These are phyloP conservation scores for Dicranocentrus wangi DNA, from an alignment of 2,888 invertebrate species.

Conservation along the genomic window DNA sequence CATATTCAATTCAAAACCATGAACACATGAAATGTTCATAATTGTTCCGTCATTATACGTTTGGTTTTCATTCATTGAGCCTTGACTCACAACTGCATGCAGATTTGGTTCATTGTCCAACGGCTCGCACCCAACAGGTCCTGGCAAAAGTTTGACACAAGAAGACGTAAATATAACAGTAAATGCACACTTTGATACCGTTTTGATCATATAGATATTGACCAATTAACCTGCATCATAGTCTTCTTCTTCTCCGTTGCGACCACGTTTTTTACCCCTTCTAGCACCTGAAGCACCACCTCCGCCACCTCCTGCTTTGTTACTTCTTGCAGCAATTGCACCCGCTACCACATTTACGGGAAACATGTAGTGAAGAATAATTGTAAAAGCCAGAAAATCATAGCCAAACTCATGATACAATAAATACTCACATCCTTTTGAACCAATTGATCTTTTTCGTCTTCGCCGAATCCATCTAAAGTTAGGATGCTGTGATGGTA, in stretches of 20 bases:
- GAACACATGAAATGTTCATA: slow-evolving; percentile 84
- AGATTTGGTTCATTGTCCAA: slow-evolving; percentile 79
- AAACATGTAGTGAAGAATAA: too few species aligned
- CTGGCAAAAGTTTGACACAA: slow-evolving; percentile 1
- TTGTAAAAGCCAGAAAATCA: too few species aligned
- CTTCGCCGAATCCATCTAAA: slow-evolving; percentile 80
- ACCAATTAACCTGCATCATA: slow-evolving; percentile 72
- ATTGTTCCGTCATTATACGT: slow-evolving; percentile 86
- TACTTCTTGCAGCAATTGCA: slow-evolving; percentile 59
- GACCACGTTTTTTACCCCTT: slow-evolving; percentile 36
- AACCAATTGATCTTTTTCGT: slow-evolving; percentile 52
- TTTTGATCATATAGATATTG: neutral
- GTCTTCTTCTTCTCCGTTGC: slow-evolving; percentile 72
- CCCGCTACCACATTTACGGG: too few species aligned
- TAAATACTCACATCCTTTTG: slow-evolving; percentile 49
- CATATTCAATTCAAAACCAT: slow-evolving; percentile 85
- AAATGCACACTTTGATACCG: too few species aligned
- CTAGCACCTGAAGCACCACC: slow-evolving; percentile 59
- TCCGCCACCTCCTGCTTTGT: slow-evolving; percentile 68
- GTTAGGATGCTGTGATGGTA: slow-evolving; percentile 89
- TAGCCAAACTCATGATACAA: too few species aligned
- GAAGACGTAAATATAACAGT: too few species aligned
- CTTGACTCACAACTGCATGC: slow-evolving; percentile 82
- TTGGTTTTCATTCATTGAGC: slow-evolving; percentile 82
- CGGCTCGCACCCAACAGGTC: slow-evolving; percentile 41